Evolutionary conservation across 1,140 invertebrate genomes (phyloP), one percentile per base, ranked within the genome.

Genomic region (Tenebrio molitor): DNA sequence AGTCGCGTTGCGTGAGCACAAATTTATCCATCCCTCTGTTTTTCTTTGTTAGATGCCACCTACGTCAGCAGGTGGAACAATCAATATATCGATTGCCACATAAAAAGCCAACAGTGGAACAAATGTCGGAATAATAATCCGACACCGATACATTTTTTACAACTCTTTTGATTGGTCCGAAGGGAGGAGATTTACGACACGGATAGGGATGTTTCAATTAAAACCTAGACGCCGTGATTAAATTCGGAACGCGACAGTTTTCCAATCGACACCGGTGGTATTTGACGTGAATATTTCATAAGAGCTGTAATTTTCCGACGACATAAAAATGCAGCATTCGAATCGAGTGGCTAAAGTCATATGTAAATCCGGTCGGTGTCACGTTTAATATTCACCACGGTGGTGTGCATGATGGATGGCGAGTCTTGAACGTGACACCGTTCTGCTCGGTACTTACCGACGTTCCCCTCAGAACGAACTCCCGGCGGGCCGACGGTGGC

Each of bases 401-500:
- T 29, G 17, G 7, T 36, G n/a, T n/a, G n/a, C n/a, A n/a, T n/a
- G 33, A 21, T 39, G 23, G 33, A 36, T 64, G 62, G 14, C 17
- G 58, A 65, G 19, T 58, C 50, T 58, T 41, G 19, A 65, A 25
- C 41, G 33, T 41, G 63, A 33, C 29, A 65, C 19, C 4, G 62
- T 44, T 25, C 39, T 41, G 29, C 23, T 14, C 12, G 46, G 16
- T 66, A 77, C 77, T 80, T 71, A 82, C 81, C 81, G 23, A 82
- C 81, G 73, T 81, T 79, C 62, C 75, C 78, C 71, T 82, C 80
- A 16, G 77, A 72, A 15, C n/a, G 39, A 34, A 73, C 63, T 65
- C 73, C 79, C 19, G 77, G 77, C 6, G 77, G 77, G 15, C 77
- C 75, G 15, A 77, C 62, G n/a, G 72, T 71, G 34, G 77, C 77